Percentiles rank a stretch among this genome's conserved stretches.
phyloP scores from a whole-genome alignment of 2,888 invertebrate genomes.

The Troides helena region DNA sequence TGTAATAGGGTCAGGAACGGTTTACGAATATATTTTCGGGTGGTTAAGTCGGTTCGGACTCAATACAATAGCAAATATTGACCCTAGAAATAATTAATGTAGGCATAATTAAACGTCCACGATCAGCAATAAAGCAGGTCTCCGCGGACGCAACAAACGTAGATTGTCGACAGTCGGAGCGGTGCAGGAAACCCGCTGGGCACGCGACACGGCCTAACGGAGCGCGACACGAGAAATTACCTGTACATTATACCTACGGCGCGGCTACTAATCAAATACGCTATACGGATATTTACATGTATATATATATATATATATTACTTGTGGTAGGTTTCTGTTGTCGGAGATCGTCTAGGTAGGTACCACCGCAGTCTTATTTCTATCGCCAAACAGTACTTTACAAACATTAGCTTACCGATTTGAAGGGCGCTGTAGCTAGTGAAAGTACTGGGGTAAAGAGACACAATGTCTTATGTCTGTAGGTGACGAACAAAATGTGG shows the following conservation, averaged over 20 bases:
- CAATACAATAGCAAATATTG: constrained; percentile 2
- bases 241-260: constrained; percentile 71
- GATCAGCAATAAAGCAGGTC: constrained; percentile 34
- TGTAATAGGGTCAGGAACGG: too few species aligned
- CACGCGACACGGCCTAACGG: constrained; percentile 74
- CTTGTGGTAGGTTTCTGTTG: too few species aligned
- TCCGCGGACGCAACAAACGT: constrained; percentile 35
- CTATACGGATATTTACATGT: constrained; percentile 36
- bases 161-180: constrained; percentile 54
- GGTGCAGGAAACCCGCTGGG: constrained; percentile 64
- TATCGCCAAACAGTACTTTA: too few species aligned
- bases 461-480: too few species aligned
- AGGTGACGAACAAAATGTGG: too few species aligned
- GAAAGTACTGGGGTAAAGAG: too few species aligned
- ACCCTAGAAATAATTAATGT: constrained; percentile 4
- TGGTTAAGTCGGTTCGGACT: neutral
- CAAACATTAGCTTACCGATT: too few species aligned
- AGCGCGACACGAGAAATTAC: constrained; percentile 76
- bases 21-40: neutral
- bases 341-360: too few species aligned
- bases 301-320: neutral
- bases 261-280: constrained; percentile 59
- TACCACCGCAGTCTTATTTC: too few species aligned
- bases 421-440: too few species aligned
- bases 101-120: constrained; percentile 14